A percentile compares a stretch with the other conserved stretches of the same genome.
phyloP scores from a whole-genome alignment of 2,888 invertebrate genomes.

The Pseudanteris insignis region DNA sequence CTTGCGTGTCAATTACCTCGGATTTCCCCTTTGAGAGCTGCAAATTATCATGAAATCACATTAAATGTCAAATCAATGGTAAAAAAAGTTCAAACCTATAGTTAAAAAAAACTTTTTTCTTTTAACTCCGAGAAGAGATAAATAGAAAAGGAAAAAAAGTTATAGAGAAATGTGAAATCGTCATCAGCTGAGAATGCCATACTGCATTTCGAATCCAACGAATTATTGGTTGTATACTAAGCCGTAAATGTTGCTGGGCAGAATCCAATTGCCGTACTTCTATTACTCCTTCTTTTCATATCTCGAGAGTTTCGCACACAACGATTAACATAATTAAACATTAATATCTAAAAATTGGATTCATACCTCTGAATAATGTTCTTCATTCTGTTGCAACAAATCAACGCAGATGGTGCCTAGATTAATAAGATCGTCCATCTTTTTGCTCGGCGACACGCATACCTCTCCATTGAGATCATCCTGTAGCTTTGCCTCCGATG shows the following conservation, averaged over 20 bases:
- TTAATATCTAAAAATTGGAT: conserved; percentile 65
- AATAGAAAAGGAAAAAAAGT: conserved; percentile 22
- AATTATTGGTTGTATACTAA: no score
- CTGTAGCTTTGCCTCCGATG: conserved; percentile 97
- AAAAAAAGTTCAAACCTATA: conserved; percentile 30
- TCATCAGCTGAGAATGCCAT: conserved; percentile 45
- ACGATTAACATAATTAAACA: conserved; percentile 50
- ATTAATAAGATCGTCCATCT: conserved; percentile 95
- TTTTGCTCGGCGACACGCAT: conserved; percentile 85
- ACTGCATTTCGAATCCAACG: conserved; percentile 4
- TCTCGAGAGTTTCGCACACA: conserved; percentile 57
- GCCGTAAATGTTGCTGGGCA: no score
- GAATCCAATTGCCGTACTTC: no score
- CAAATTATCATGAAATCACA: conserved; percentile 44
- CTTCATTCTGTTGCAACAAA: conserved; percentile 98
- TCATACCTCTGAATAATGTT: conserved; percentile 98
- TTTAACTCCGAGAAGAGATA: conserved; percentile 25
- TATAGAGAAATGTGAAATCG: conserved; percentile 7
- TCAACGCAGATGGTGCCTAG: conserved; percentile 98
- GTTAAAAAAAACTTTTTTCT: conserved; percentile 17
- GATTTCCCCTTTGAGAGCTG: conserved; percentile 45
- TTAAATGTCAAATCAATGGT: conserved; percentile 34
- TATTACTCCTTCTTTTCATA: conserved; percentile 8
- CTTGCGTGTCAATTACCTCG: conserved; percentile 47
- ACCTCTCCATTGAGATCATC: conserved; percentile 81